Conservation (phyloP, 2,113 vertebrate genomes). For the Gallinago paraguaiae region DNA sequence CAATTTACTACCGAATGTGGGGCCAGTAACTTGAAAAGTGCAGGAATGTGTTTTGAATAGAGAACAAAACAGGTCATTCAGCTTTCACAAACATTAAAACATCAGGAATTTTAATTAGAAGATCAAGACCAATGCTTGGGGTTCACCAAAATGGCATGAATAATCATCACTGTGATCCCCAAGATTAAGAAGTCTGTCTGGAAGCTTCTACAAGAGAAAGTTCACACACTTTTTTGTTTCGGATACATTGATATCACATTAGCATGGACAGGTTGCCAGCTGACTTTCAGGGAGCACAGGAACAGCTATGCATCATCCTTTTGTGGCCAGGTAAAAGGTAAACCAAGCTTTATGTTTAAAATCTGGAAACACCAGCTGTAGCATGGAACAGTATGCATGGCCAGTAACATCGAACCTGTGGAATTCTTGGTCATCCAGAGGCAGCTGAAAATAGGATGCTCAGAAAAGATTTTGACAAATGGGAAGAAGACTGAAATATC, state of each 20-base stretch:
- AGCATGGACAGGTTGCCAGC: not conserved
- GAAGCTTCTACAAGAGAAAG: not conserved
- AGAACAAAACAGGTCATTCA: not conserved
- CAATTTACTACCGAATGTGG: not conserved
- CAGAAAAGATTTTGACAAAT: not conserved
- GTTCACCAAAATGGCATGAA: not conserved
- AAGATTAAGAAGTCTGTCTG: not conserved
- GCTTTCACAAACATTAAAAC: not conserved
- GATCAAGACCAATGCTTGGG: not conserved
- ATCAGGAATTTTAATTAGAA: not conserved
- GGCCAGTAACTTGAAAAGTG: not conserved
- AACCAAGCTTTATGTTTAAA: not conserved
- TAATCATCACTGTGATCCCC: not conserved
- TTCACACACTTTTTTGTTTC: not conserved
- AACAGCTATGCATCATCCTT: not conserved
- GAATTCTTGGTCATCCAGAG: not conserved
- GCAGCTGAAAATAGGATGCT: not conserved
- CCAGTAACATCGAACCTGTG: not conserved
- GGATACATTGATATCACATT: not conserved
- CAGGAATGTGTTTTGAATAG: fast-evolving
- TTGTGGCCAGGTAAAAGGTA: not conserved
- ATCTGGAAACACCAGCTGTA: not conserved
- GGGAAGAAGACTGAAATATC: not conserved
- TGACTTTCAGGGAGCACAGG: not conserved
- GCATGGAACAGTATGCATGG: not conserved